Conservation (phyloP, 2,113 vertebrate genomes). For the Anhinga rufa region DNA sequence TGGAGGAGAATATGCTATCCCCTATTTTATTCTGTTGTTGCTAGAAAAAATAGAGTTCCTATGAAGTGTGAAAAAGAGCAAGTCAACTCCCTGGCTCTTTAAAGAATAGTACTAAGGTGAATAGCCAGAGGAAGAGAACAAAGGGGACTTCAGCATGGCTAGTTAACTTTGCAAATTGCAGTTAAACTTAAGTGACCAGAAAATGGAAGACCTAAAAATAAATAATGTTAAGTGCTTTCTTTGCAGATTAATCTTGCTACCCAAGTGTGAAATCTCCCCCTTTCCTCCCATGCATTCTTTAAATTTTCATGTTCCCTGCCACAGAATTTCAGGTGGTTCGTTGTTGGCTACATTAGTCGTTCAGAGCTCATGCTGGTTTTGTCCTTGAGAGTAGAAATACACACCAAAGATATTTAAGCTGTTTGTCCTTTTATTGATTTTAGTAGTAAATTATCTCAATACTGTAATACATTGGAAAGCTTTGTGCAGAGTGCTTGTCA, state of each 20-base stretch:
- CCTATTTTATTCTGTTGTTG: background rate
- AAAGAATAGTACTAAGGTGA: background rate
- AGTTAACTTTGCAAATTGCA: background rate
- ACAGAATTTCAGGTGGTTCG: background rate
- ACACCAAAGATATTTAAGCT: background rate
- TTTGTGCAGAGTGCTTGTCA: background rate
- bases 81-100: background rate
- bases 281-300: background rate
- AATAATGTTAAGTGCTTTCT: background rate
- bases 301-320: background rate
- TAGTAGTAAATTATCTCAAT: background rate
- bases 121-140: background rate
- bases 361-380: background rate
- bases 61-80: background rate
- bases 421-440: background rate
- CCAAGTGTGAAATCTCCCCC: background rate
- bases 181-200: background rate
- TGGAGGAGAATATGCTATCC: background rate
- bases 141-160: background rate
- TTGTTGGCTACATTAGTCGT: background rate
- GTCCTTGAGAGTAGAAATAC: background rate
- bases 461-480: background rate
- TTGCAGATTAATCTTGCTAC: background rate
- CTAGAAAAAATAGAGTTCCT: background rate
- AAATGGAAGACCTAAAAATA: background rate